These are phyloP conservation scores for Nibea albiflora DNA, from an alignment of 2,113 vertebrate species.

Conservation along the genomic window DNA sequence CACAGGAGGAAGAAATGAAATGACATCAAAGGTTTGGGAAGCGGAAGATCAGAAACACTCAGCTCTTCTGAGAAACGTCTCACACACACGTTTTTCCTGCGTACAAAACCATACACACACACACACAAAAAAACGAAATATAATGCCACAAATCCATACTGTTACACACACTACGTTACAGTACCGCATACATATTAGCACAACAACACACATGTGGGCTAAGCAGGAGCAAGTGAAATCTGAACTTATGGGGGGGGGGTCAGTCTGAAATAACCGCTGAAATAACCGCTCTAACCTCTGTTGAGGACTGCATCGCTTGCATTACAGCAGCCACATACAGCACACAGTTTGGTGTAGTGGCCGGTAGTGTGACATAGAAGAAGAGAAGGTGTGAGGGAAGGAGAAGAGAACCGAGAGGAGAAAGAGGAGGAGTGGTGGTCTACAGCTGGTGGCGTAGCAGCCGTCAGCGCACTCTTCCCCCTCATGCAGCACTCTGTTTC, in stretches of 20 bases:
- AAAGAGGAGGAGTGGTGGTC: constrained; percentile 56
- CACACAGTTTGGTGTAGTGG: constrained; percentile 19
- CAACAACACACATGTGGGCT: constrained; percentile 11
- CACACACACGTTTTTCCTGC: constrained; percentile 1
- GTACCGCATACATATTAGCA: neutral
- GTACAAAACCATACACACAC: constrained; percentile 3
- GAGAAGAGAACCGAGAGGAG: constrained; percentile 38
- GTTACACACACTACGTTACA: neutral
- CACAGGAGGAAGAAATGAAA: constrained; percentile 37
- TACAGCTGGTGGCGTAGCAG: constrained; percentile 69
- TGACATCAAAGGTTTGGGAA: constrained; percentile 58
- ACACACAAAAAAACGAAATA: neutral
- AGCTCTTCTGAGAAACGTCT: constrained; percentile 42
- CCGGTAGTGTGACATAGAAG: constrained; percentile 20
- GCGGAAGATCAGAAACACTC: constrained; percentile 46
- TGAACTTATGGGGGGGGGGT: constrained; percentile 49
- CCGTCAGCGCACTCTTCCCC: constrained; percentile 58
- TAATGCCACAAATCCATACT: neutral
- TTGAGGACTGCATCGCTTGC: constrained; percentile 55
- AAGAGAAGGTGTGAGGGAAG: constrained; percentile 44
- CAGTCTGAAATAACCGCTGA: constrained; percentile 50
- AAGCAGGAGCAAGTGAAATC: constrained; percentile 29
- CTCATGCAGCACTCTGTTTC: constrained; percentile 73
- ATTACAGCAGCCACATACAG: constrained; percentile 12
- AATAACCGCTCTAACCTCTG: constrained; percentile 55